Evolutionary conservation across 2,888 invertebrate species (phyloP).

Genomic region (Pherbina coryleti): DNA sequence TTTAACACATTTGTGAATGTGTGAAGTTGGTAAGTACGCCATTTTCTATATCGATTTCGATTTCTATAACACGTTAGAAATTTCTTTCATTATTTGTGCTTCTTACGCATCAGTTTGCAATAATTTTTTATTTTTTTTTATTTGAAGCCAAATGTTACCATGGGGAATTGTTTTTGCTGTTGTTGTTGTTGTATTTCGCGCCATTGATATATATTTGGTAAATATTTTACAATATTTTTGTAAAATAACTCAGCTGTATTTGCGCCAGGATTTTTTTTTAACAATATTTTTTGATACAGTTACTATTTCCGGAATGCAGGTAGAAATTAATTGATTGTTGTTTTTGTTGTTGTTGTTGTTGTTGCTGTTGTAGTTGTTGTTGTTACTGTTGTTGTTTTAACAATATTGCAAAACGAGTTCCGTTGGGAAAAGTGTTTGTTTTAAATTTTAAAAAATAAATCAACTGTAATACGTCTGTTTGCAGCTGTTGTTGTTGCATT

Average conservation of each 20-base stretch:
- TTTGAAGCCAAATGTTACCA: background rate
- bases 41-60: constrained; percentile 3
- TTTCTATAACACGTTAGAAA: background rate
- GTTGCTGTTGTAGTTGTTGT: constrained; percentile 2
- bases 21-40: background rate
- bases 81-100: background rate
- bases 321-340: constrained; percentile 17
- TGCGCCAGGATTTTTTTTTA: background rate
- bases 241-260: background rate
- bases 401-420: constrained; percentile 17
- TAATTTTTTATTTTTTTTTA: background rate
- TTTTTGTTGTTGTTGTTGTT: background rate
- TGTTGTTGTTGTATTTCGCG: background rate
- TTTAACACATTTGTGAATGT: background rate
- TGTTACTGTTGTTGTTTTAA: background rate
- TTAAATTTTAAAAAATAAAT: constrained; percentile 10
- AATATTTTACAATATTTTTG: background rate
- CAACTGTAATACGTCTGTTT: constrained; percentile 7
- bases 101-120: background rate
- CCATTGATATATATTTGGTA: background rate
- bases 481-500: background rate
- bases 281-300: background rate
- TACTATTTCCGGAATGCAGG: background rate
- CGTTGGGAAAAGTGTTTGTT: constrained; percentile 14
- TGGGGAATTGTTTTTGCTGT: background rate